Evolutionary conservation across 2,888 invertebrate species (phyloP).

Genomic region (Eledone cirrhosa): DNA sequence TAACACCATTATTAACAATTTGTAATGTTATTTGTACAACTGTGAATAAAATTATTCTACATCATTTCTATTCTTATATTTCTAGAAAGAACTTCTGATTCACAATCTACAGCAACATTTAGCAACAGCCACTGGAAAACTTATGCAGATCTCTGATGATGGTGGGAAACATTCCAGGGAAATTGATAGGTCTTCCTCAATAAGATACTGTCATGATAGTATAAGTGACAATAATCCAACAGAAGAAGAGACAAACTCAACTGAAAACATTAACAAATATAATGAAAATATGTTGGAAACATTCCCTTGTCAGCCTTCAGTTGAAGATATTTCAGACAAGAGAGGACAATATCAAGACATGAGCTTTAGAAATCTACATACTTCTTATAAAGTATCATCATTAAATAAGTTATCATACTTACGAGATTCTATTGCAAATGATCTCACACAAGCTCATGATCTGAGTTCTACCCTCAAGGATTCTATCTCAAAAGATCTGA

Average conservation of each 20-base stretch:
- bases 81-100: slow-evolving; percentile 52
- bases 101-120: slow-evolving; percentile 48
- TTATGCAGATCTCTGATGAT: slow-evolving; percentile 43
- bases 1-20: too few relatives aligned
- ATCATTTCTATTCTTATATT: slow-evolving; percentile 15
- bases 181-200: slow-evolving; percentile 31
- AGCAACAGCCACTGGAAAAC: slow-evolving; percentile 44
- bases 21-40: too few relatives aligned
- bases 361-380: slow-evolving; percentile 29
- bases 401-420: slow-evolving; percentile 29
- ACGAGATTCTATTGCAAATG: slow-evolving; percentile 39
- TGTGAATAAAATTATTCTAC: too few relatives aligned
- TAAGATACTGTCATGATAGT: neutral
- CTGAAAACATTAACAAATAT: slow-evolving; percentile 23
- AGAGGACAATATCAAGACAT: neutral
- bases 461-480: slow-evolving; percentile 42
- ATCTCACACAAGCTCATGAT: slow-evolving; percentile 41
- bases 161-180: slow-evolving; percentile 41
- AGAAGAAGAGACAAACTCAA: slow-evolving; percentile 29
- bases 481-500: slow-evolving; percentile 41
- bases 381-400: slow-evolving; percentile 32
- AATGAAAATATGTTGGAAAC: slow-evolving; percentile 16
- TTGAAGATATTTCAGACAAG: neutral
- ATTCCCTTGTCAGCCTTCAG: neutral
- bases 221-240: too few relatives aligned